phyloP scores from a whole-genome alignment of 2,113 vertebrate species.

The Trochalopteron elliotii region DNA sequence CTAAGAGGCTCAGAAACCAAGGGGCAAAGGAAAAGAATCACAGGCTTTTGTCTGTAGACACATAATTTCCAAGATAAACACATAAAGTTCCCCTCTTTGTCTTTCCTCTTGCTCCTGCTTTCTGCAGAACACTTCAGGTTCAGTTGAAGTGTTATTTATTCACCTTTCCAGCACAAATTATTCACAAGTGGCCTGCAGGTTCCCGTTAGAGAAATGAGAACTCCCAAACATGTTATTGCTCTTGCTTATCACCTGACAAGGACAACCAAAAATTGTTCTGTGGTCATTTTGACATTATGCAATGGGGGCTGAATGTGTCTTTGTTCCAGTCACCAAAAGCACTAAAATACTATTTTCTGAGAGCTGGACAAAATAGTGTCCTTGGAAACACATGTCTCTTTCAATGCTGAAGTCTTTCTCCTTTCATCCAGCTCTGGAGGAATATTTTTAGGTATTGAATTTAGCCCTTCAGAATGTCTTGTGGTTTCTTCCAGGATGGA shows the following conservation, averaged over 20 bases:
- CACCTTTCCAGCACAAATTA: background rate
- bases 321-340: conserved; percentile 29
- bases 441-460: conserved; percentile 53
- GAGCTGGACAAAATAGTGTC: background rate
- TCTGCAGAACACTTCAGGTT: background rate
- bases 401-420: conserved; percentile 31
- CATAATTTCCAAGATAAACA: background rate
- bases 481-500: conserved; percentile 37
- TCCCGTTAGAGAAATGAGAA: background rate
- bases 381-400: background rate
- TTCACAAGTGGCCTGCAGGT: background rate
- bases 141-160: background rate
- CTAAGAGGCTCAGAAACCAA: background rate
- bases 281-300: background rate
- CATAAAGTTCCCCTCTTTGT: background rate
- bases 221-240: conserved; percentile 17
- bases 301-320: background rate
- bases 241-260: conserved; percentile 29
- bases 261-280: background rate
- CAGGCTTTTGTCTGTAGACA: background rate
- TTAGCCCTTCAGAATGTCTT: background rate
- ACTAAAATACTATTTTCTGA: conserved; percentile 39
- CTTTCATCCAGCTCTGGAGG: background rate
- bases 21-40: background rate
- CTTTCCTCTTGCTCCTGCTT: background rate